These are phyloP conservation scores for Oncorhynchus kisutch DNA, from an alignment of 2,113 vertebrate genomes.

Conservation along the genomic window DNA sequence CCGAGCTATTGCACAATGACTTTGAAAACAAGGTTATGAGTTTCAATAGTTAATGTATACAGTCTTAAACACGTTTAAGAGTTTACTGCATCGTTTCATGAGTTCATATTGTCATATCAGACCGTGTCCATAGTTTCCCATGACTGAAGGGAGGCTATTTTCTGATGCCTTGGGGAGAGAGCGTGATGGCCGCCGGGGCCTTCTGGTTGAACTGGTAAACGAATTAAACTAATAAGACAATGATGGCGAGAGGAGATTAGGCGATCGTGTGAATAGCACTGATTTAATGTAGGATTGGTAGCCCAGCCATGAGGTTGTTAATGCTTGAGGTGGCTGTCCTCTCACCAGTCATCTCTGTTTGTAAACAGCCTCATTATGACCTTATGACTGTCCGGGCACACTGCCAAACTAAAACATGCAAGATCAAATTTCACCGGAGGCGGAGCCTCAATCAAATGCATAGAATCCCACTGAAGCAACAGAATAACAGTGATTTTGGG, in stretches of 20 bases:
- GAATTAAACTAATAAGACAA: slow-evolving; percentile 15
- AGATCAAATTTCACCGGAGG: background rate
- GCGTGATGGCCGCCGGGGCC: background rate
- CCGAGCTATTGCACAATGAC: background rate
- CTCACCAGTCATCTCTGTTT: slow-evolving; percentile 16
- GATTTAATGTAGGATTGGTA: slow-evolving; percentile 18
- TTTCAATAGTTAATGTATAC: background rate
- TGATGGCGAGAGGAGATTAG: slow-evolving; percentile 5
- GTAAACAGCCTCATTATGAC: slow-evolving; percentile 17
- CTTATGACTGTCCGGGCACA: background rate
- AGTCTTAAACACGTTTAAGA: too few species aligned
- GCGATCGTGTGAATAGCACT: slow-evolving; percentile 19
- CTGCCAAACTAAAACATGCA: background rate
- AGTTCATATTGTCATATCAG: background rate
- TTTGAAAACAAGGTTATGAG: background rate
- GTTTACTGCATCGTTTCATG: background rate
- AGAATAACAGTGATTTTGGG: background rate
- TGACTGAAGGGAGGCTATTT: background rate
- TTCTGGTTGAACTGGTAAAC: background rate
- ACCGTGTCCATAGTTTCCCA: background rate
- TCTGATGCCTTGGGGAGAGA: too few species aligned
- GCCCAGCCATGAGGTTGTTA: slow-evolving; percentile 23
- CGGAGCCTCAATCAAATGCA: background rate
- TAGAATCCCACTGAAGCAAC: background rate
- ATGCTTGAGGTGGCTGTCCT: slow-evolving; percentile 26